Base-by-base conservation (phyloP, 2,888 invertebrate genomes). In the Andrena praecox region DNA sequence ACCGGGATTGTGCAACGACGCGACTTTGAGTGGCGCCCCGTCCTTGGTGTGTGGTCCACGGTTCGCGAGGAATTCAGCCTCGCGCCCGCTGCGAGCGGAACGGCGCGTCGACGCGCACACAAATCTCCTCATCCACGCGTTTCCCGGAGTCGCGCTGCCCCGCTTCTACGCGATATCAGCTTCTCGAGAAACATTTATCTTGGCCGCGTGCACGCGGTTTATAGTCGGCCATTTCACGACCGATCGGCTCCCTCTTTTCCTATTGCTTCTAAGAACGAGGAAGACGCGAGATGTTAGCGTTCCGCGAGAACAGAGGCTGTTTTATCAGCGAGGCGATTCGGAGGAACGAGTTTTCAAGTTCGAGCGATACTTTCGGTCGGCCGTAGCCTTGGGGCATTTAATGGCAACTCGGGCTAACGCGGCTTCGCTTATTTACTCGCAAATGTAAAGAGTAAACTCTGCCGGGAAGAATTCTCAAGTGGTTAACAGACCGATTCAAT, bases 151-250 rank as follows among this genome's bases (percentile, higher is more conserved):
- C 42, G 3, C 16, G 48, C n/a, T 0, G 10, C 6, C 12, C 12
- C 27, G 54, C n/a, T 29, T 33, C 29, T 48, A 20, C 5, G 42
- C 50, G 60, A 71, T 67, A 71, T 60, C 42, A 12, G 42, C 48
- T 81, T 80, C 74, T 60, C 16, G 70, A 42, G 81, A 81, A 81
- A 74, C 63, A 50, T 70, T 63, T 64, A 73, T 82, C 74, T 80
- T 52, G 50, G 62, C 67, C 27, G 33, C 74, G 69, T 35, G 64
- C 42, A 54, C 72, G 67, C 79, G 16, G 16, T 67, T 56, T 67
- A 80, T 20, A 52, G 77, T 59, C 77, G 60, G 72, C 82, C 82
- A 83, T 83, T 83, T 77, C 82, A 82, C 83, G 82, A 83, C 70
- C 77, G 62, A 82, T 77, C 82, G 52, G 27, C 24, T 48, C 50